A percentile compares a stretch with the other conserved stretches of the same genome.
These are phyloP conservation scores for Acropternis orthonyx DNA, from an alignment of 2,797 vertebrate species.

Conservation along the genomic window DNA sequence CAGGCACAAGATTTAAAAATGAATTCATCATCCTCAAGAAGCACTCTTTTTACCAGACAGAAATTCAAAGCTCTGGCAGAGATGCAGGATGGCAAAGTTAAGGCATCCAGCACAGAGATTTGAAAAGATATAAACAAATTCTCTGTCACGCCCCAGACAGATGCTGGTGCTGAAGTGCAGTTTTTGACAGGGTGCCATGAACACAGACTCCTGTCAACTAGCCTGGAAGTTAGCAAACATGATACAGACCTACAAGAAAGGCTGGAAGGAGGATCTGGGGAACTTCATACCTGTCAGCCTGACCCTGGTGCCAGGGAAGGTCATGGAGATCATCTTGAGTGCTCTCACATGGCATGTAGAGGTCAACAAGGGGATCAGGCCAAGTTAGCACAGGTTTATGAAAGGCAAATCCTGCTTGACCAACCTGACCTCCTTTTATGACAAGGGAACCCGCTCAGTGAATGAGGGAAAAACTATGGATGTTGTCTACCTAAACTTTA, in stretches of 20 bases:
- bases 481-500: neutral
- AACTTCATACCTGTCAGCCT: neutral
- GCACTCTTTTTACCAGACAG: neutral
- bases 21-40: accelerated
- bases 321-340: neutral
- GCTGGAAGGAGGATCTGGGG: neutral
- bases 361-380: neutral
- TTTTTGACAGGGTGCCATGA: neutral
- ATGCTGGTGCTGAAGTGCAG: neutral
- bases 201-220: accelerated
- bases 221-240: neutral
- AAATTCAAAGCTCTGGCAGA: neutral
- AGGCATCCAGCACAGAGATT: neutral
- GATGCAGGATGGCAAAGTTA: neutral
- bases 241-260: neutral
- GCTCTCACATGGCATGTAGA: neutral
- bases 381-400: neutral
- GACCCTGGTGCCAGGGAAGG: neutral
- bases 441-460: neutral
- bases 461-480: neutral
- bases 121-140: neutral
- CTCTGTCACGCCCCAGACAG: neutral
- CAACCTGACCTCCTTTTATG: neutral
- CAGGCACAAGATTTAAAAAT: neutral
- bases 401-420: neutral